phyloP scores from a whole-genome alignment of 2,797 vertebrate species.

The Columba guinea region DNA sequence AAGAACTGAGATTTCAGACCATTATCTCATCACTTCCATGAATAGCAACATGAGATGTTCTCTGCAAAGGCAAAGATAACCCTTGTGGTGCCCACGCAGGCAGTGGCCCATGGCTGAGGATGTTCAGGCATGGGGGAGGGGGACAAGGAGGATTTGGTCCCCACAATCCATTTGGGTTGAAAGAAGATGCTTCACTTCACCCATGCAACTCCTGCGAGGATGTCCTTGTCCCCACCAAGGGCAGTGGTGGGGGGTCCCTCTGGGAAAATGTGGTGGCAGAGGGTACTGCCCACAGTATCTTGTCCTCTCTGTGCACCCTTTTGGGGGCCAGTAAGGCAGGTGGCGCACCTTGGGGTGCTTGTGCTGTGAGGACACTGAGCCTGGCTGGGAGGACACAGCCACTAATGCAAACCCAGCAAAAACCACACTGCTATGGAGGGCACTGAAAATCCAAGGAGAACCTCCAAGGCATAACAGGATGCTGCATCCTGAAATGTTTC shows the following conservation, averaged over 20 bases:
- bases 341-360: background rate
- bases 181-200: rapidly evolving
- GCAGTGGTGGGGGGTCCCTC: background rate
- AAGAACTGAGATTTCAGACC: constrained; percentile 32
- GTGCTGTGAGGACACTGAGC: background rate
- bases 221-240: background rate
- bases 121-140: background rate
- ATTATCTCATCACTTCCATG: constrained; percentile 50
- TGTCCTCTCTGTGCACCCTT: background rate
- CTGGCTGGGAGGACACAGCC: background rate
- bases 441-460: background rate
- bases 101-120: rapidly evolving
- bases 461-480: background rate
- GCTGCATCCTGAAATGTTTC: background rate
- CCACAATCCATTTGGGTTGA: rapidly evolving
- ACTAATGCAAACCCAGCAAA: background rate
- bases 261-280: rapidly evolving
- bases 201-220: background rate
- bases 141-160: background rate
- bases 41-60: background rate
- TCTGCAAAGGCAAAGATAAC: background rate
- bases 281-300: background rate
- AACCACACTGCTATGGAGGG: rapidly evolving
- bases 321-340: rapidly evolving
- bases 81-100: background rate